Conservation (phyloP, 2,113 vertebrate genomes). For the Psettodes erumei region DNA sequence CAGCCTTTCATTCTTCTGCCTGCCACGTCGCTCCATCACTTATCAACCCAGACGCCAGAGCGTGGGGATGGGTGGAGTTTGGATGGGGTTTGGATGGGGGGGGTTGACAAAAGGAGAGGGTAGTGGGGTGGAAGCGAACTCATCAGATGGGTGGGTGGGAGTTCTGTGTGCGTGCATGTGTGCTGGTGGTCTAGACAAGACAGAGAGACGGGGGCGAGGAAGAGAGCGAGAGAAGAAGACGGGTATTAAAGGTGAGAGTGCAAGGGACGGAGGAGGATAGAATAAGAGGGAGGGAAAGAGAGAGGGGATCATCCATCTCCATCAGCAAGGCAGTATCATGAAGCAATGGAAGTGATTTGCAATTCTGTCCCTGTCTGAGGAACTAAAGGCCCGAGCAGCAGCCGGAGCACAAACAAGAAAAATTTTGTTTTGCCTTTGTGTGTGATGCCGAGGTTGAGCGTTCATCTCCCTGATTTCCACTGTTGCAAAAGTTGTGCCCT, state of each 20-base stretch:
- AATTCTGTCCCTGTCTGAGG: conserved; percentile 38
- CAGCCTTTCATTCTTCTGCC: conserved; percentile 51
- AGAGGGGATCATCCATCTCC: conserved; percentile 50
- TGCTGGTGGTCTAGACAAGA: conserved; percentile 4
- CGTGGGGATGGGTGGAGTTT: conserved; percentile 1
- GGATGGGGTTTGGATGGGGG: background rate
- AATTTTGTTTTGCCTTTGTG: conserved; percentile 22
- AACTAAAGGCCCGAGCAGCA: conserved; percentile 17
- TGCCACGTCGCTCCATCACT: conserved; percentile 52
- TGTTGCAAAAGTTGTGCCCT: background rate
- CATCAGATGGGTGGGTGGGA: background rate
- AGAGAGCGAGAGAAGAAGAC: conserved; percentile 13
- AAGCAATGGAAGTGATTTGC: conserved; percentile 42
- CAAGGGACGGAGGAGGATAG: conserved; percentile 22
- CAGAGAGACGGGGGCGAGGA: conserved; percentile 4
- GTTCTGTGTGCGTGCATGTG: background rate
- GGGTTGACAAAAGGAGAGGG: conserved; percentile 7
- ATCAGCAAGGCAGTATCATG: conserved; percentile 33
- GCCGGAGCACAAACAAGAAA: conserved; percentile 17
- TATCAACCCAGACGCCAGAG: conserved; percentile 47
- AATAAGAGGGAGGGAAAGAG: conserved; percentile 22
- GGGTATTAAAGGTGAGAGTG: conserved; percentile 42
- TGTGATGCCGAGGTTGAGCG: conserved; percentile 15
- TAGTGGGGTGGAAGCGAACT: conserved; percentile 15
- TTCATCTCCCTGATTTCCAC: conserved; percentile 11